Base-by-base conservation (phyloP, 2,113 vertebrate genomes). In the Sardina pilchardus region DNA sequence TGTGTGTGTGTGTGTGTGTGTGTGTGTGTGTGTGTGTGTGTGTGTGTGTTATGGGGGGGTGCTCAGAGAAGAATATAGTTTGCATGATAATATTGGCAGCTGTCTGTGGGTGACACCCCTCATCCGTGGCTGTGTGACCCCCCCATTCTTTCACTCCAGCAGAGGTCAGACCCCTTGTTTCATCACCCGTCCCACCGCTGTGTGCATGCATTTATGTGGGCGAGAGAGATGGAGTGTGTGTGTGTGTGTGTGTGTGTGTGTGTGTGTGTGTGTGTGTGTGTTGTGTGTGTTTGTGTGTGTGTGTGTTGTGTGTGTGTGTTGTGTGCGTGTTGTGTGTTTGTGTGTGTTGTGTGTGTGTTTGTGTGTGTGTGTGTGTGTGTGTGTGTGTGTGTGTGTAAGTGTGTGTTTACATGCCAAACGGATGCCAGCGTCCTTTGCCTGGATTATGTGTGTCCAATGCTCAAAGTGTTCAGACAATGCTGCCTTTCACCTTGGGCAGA, bases 31-130 rank as follows among this genome's bases (percentile, higher is more conserved):
- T 59, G 53, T 59, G 53, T 24, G 59, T 63, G 59, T 59, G 59
- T 63, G 63, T 50, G 26, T 9, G 26, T 59, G 3, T n/a, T n/a
- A n/a, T n/a, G 34, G 63, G 48, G 48, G 14, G 50, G 14, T 16
- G 50, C 4, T 17, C 14, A 19, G 17, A 36, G 80, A 75, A 90
- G 85, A 92, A 88, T 90, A 78, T 82, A 45, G 71, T 48, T 93
- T 93, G 90, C 92, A 93, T 94, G 89, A 93, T 91, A 93, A 93
- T 92, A 88, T 90, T 89, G 90, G 91, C 92, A 94, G 92, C 92
- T 93, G 92, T 90, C 85, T 80, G 83, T 84, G 86, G 82, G 85
- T 85, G 30, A 59, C 84, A 6, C 88, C 88, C 81, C 88, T 88
- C 14, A 67, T 83, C 85, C 87, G 53, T 85, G 45, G 48, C 21